These are phyloP conservation scores for Fregata magnificens DNA, from an alignment of 2,113 vertebrate genomes.

Conservation along the genomic window DNA sequence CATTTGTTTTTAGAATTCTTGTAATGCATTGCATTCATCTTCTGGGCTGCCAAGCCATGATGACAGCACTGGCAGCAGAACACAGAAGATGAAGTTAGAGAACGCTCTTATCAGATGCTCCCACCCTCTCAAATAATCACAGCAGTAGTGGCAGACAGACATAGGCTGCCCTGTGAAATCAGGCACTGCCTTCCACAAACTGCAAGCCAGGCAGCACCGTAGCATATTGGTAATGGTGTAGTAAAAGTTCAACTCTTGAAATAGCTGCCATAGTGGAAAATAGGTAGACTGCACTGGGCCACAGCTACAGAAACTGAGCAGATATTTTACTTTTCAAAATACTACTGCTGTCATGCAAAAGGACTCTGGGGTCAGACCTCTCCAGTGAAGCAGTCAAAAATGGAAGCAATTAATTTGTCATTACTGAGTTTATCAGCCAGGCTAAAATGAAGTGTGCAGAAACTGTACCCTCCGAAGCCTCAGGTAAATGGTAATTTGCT, in stretches of 20 bases:
- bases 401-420: constrained; percentile 50
- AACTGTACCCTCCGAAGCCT: constrained; percentile 17
- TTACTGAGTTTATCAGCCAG: constrained; percentile 32
- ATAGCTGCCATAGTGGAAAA: not conserved
- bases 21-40: not conserved
- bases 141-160: not conserved
- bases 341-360: not conserved
- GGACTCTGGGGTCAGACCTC: not conserved
- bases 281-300: not conserved
- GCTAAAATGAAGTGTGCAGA: constrained; percentile 22
- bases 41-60: not conserved
- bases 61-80: constrained; percentile 4
- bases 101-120: not conserved
- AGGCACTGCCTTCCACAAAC: not conserved
- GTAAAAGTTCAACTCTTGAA: not conserved
- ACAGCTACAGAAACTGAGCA: not conserved
- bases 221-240: fast-evolving
- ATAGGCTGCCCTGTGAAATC: not conserved
- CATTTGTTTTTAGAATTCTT: not conserved
- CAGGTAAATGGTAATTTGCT: constrained; percentile 60
- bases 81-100: not conserved
- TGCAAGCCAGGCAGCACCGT: not conserved
- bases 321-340: constrained; percentile 23
- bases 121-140: not conserved
- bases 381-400: constrained; percentile 16